Evolutionary conservation across 53 echinoderm and acorn worm genomes (phyloP).

Genomic region (Holothuria scabra): DNA sequence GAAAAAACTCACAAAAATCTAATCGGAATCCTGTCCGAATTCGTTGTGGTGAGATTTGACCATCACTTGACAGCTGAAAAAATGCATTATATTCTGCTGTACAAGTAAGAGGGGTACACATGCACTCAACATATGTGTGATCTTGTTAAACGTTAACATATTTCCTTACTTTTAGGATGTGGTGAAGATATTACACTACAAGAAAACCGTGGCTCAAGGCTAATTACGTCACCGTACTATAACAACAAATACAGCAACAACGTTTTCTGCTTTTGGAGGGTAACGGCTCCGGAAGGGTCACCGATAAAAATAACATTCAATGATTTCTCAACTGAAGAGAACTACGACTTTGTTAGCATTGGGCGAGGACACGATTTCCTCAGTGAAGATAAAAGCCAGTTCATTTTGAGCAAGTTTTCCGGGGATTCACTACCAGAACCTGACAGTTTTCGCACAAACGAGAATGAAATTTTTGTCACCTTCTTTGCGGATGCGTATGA

Average conservation of each 20-base stretch:
- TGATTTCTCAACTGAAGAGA: conserved; percentile 59
- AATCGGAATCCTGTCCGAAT: too few species aligned
- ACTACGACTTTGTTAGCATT: conserved; percentile 67
- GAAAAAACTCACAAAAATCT: too few species aligned
- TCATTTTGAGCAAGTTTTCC: conserved; percentile 65
- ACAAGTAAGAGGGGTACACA: too few species aligned
- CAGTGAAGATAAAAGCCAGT: conserved; percentile 4
- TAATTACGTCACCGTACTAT: conserved; percentile 51
- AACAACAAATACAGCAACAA: conserved; percentile 50
- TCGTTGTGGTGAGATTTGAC: too few species aligned
- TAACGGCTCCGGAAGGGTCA: conserved; percentile 59
- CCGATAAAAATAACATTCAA: conserved; percentile 57
- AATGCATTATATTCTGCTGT: too few species aligned
- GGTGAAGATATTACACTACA: conserved; percentile 43
- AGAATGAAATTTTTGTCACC: conserved; percentile 63
- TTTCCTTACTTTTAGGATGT: conserved; percentile 36
- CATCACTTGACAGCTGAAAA: too few species aligned
- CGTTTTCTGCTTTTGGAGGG: conserved; percentile 61
- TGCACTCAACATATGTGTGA: too few species aligned
- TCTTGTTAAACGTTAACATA: too few species aligned
- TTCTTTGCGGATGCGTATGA: conserved; percentile 71
- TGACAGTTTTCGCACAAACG: conserved; percentile 45
- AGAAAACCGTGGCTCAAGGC: conserved; percentile 31
- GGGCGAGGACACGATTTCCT: conserved; percentile 54
- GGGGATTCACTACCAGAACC: conserved; percentile 48